Base-by-base conservation (phyloP, 2,113 vertebrate species). In the Larimichthys polyactis region DNA sequence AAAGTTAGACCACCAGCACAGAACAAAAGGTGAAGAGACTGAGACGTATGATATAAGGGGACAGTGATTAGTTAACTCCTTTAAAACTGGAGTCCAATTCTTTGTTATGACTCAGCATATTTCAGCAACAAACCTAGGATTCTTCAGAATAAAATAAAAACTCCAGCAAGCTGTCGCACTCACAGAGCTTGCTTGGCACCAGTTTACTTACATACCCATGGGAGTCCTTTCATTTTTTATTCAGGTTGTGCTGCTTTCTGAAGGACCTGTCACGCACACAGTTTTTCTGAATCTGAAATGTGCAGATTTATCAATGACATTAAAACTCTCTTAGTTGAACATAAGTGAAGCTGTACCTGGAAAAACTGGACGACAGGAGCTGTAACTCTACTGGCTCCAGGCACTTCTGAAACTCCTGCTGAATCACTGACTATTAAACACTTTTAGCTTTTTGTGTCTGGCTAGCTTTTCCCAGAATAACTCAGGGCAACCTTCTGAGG, bases 401-500 rank as follows among this genome's bases (percentile, higher is more conserved):
- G 75, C 73, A 65, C 68, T 79, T 57, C 63, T 51, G 32, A 52
- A 44, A 44, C 62, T 71, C 72, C 70, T 55, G 69, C 57, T 77
- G 74, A 81, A 65, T 85, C 67, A 70, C 71, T 19, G 36, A 63
- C 24, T 81, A 44, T 17, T 20, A 27, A 16, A 12, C 20, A 16
- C 43, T 74, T 27, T 62, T 19, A 62, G 75, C n/a, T 46, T 40
- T 44, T 24, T 65, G 24, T 75, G 49, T 59, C 10, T 46, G 59
- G 10, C 44, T 17, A 16, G 17, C 52, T 65, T 65, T 80, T 68
- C 55, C 54, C 19, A 32, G 17, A 81, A 49, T 71, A 57, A 67
- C 85, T 79, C 14, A 22, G 65, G 75, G 78, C 73, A 62, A 76
- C 76, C 60, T 60, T 76, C 44, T 63, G 69, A 72, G 66, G 71